These are phyloP conservation scores for Anthophora plumipes DNA, from an alignment of 2,888 invertebrate species.

Conservation along the genomic window DNA sequence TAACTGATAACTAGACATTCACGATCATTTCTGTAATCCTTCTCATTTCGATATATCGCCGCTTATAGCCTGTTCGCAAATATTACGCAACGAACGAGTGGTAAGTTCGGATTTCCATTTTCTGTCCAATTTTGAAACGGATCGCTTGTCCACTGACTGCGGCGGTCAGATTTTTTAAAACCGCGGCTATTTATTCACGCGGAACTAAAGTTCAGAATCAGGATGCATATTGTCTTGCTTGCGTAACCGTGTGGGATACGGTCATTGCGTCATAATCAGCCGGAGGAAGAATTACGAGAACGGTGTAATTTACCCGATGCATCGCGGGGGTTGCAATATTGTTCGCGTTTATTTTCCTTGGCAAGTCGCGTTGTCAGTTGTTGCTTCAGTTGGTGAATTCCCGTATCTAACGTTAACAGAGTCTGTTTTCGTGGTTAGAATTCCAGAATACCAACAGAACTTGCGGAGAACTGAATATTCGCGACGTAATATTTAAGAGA, in stretches of 20 bases:
- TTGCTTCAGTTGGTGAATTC: conserved; percentile 14
- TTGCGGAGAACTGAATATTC: neutral
- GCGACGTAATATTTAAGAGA: neutral
- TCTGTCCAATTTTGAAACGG: conserved; percentile 24
- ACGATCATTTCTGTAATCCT: too few relatives aligned
- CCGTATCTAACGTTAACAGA: neutral
- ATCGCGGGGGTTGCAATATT: neutral
- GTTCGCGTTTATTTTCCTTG: conserved; percentile 7
- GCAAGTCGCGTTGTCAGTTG: conserved; percentile 4
- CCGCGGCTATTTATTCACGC: conserved; percentile 27
- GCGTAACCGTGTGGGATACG: conserved; percentile 6
- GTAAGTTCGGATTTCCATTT: conserved; percentile 20
- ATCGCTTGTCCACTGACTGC: neutral
- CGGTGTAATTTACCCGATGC: conserved; percentile 18
- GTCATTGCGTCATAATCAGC: neutral
- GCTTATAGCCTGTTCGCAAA: too few relatives aligned
- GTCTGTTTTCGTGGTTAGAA: neutral
- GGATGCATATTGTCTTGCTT: conserved; percentile 31
- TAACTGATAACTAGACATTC: too few relatives aligned
- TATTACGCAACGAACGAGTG: neutral
- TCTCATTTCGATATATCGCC: neutral
- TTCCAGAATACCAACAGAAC: neutral
- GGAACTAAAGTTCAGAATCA: conserved; percentile 21
- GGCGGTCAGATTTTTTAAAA: conserved; percentile 12
- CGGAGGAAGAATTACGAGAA: conserved; percentile 20